These are phyloP conservation scores for Sarcophaga rosellei DNA, from an alignment of 2,888 invertebrate genomes.

Conservation along the genomic window DNA sequence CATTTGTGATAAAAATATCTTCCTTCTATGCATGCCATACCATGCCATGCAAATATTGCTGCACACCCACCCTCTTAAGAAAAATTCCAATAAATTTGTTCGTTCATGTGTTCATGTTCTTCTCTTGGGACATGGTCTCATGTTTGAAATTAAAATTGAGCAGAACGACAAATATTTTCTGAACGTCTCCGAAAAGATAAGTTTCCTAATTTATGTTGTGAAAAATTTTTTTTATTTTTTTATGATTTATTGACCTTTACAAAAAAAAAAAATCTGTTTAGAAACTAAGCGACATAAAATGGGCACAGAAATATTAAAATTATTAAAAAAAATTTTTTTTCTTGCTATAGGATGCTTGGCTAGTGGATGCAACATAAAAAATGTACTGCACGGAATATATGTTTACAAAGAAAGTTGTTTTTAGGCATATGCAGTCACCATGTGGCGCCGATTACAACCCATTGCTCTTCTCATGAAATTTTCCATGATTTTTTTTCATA, in stretches of 20 bases:
- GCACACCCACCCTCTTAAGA: background rate
- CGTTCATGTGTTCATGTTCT: background rate
- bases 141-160: background rate
- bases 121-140: background rate
- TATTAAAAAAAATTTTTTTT: too few species aligned
- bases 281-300: too few species aligned
- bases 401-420: too few species aligned
- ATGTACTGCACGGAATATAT: too few species aligned
- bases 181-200: background rate
- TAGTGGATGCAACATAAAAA: too few species aligned
- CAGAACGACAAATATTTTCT: background rate
- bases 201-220: background rate
- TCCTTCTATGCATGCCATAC: background rate
- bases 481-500: too few species aligned
- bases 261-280: background rate
- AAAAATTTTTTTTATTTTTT: background rate
- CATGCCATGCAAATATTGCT: background rate
- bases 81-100: background rate
- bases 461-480: too few species aligned
- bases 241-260: background rate
- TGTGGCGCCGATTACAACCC: too few species aligned
- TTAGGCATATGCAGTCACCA: too few species aligned
- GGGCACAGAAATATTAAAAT: too few species aligned
- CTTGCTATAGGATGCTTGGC: too few species aligned
- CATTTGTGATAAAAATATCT: conserved; percentile 29